Evolutionary conservation across 1,140 invertebrate genomes (phyloP).

Genomic region (Nebria ingens): DNA sequence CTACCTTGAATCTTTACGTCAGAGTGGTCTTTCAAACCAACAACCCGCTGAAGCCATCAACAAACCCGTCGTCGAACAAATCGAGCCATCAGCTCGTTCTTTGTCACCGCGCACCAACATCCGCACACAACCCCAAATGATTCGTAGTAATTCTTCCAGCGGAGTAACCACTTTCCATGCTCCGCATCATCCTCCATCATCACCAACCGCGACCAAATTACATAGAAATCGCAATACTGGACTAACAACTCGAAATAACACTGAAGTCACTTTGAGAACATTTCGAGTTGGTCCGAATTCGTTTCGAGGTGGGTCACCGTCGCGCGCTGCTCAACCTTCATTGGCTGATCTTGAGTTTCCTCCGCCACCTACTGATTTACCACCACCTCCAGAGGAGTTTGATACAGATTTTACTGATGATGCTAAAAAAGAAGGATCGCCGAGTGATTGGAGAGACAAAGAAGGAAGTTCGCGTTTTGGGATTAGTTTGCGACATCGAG

Average conservation of each 20-base stretch:
- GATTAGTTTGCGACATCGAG: conserved; percentile 55
- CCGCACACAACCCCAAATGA: conserved; percentile 66
- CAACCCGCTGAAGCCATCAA: conserved; percentile 25
- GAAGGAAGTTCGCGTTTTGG: conserved; percentile 38
- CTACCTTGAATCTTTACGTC: conserved; percentile 83
- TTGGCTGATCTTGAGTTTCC: conserved; percentile 76
- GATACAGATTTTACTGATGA: conserved; percentile 30
- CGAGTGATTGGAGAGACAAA: conserved; percentile 16
- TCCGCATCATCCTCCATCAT: conserved; percentile 47
- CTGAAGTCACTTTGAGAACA: conserved; percentile 37
- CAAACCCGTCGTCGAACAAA: conserved; percentile 19
- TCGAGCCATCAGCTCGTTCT: conserved; percentile 21
- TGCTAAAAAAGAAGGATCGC: conserved; percentile 23
- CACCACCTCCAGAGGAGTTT: conserved; percentile 59
- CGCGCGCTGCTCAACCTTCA: conserved; percentile 46
- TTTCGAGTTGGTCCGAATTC: conserved; percentile 41
- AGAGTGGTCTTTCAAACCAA: conserved; percentile 55
- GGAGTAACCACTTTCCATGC: conserved; percentile 54
- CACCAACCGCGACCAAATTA: conserved; percentile 41
- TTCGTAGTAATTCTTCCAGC: conserved; percentile 70
- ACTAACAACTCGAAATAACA: conserved; percentile 31
- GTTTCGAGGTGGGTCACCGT: conserved; percentile 42
- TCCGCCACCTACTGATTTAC: conserved; percentile 68
- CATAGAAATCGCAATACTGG: conserved; percentile 38
- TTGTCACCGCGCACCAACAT: conserved; percentile 48